Conservation (phyloP, 2,113 vertebrate genomes). For the Myanophis thanlyinensis region DNA sequence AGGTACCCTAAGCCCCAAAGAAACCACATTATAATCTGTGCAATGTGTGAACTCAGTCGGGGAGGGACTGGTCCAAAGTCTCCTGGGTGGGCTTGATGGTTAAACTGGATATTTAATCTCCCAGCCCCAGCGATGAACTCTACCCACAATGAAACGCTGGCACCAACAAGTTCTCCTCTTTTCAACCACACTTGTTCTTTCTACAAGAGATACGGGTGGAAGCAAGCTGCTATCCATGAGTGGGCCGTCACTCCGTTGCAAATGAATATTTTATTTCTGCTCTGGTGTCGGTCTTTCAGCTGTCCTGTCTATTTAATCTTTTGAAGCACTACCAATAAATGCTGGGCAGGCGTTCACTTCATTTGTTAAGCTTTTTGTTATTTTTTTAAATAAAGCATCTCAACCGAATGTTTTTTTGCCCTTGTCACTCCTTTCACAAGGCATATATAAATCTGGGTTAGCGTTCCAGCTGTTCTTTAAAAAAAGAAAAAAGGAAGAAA, state of each 20-base stretch:
- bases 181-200: not conserved
- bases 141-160: not conserved
- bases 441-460: not conserved
- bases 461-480: not conserved
- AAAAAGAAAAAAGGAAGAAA: not conserved
- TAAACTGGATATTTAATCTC: not conserved
- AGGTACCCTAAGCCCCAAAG: not conserved
- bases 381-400: not conserved
- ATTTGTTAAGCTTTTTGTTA: not conserved
- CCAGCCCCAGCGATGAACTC: not conserved
- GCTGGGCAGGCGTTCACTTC: not conserved
- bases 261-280: not conserved
- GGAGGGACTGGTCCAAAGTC: not conserved
- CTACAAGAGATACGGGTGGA: not conserved
- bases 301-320: not conserved
- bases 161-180: not conserved
- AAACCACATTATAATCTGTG: not conserved
- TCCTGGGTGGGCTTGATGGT: not conserved
- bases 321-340: not conserved
- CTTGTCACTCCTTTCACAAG: not conserved
- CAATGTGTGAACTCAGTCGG: not conserved
- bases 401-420: not conserved
- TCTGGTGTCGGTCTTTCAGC: not conserved
- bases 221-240: not conserved
- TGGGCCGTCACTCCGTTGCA: not conserved